phyloP scores from a whole-genome alignment of 35 echinoderm and acorn worm genomes.

The Nesometra sesokonis region DNA sequence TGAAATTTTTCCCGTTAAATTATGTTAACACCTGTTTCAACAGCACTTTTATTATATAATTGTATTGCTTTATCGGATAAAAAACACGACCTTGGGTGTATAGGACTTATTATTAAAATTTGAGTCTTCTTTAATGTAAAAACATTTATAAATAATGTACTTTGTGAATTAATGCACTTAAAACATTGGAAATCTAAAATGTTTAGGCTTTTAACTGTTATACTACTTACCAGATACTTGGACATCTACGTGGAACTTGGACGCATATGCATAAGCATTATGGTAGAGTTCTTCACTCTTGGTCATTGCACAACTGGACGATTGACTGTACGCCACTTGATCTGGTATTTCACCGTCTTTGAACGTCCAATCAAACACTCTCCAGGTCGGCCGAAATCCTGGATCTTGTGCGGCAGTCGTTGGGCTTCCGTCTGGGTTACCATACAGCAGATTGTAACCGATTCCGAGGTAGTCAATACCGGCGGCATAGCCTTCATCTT shows the following conservation, averaged over 20 bases:
- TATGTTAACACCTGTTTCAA: no score
- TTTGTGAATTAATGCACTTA: no score
- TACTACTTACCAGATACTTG: not conserved
- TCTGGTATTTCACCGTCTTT: not conserved
- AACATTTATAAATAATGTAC: no score
- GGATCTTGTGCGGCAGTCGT: not conserved
- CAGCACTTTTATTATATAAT: no score
- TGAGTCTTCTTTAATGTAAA: no score
- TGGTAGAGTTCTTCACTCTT: not conserved
- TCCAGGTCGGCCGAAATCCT: not conserved
- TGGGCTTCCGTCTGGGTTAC: not conserved
- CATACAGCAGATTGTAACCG: not conserved
- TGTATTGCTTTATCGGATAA: no score
- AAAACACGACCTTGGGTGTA: no score
- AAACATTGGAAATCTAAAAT: no score
- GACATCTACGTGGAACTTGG: not conserved
- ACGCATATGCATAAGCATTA: not conserved
- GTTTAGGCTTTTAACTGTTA: no score
- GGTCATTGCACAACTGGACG: not conserved
- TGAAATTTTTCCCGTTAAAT: no score
- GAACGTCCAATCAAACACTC: not conserved
- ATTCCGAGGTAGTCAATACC: not conserved
- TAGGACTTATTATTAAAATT: no score
- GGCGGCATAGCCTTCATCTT: no score
- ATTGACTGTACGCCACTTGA: not conserved